Base-by-base conservation (phyloP, 2,888 invertebrate species). In the Hypomecis punctinalis region DNA sequence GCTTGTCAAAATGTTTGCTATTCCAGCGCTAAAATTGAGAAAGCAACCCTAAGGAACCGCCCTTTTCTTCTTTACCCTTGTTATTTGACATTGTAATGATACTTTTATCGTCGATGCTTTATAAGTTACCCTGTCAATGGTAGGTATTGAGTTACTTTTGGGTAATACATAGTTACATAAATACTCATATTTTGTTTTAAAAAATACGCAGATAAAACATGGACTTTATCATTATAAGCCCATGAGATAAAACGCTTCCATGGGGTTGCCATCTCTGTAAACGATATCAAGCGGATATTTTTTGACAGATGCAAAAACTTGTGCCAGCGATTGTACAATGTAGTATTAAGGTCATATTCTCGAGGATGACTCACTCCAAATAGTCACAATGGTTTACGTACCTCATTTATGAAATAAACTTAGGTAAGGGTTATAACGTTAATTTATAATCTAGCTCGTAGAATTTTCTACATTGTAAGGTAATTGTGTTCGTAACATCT, bases 371-470 rank as follows among this genome's bases (percentile, higher is more conserved):
- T 81, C 77, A 75, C 77, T 84, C 82, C 83, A 80, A 78, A 83
- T 89, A 91, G 91, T 92, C 91, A 91, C 87, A 91, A 89, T 88
- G 85, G 87, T 91, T 91, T 88, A 89, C 84, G 87, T 93, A 93
- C 93, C 92, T 93, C 93, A 93, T 92, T 90, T 90, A 87, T 82
- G 85, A 87, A 84, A 83, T 88, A 86, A 84, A 83, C 81, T 79
- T 81, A 79, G 78, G 74, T 90, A 91, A 89, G 89, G 73, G 76
- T 85, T 84, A 82, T 80, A 79, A 67, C 83, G 82, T 84, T 86
- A 85, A 85, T 87, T 86, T 85, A 86, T 83, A 70, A 69, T 62
- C 46, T 77, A 84, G 81, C 70, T 76, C 76, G 75, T 83, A 84
- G 75, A 76, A 76, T 81, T 77, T 77, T 77, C 76, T 81, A 79